Conservation (phyloP, 2,113 vertebrate genomes). For the Lucifuga dentata region DNA sequence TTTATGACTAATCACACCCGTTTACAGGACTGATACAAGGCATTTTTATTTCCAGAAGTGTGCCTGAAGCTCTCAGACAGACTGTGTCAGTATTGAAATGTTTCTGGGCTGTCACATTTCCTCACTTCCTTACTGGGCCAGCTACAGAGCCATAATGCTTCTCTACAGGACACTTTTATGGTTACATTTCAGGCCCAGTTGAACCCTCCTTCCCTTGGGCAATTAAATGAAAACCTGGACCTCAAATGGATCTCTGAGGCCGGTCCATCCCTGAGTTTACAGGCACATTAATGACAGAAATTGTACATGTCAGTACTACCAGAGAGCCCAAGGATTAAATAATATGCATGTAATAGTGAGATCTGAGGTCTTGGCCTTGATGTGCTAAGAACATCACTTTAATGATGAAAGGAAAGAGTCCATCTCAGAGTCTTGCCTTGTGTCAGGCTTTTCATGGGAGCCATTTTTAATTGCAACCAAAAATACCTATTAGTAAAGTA, state of each 20-base stretch:
- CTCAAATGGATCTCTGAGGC: conserved; percentile 66
- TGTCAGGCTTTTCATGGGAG: conserved; percentile 72
- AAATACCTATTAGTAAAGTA: conserved; percentile 78
- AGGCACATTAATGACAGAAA: conserved; percentile 77
- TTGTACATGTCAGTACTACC: conserved; percentile 79
- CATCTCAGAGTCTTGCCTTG: conserved; percentile 59
- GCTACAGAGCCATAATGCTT: conserved; percentile 67
- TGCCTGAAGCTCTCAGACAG: conserved; percentile 69
- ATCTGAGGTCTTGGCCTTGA: conserved; percentile 77
- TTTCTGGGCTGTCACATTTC: conserved; percentile 77
- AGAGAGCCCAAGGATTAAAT: conserved; percentile 78
- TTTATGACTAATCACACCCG: conserved; percentile 86
- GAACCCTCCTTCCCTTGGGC: conserved; percentile 66
- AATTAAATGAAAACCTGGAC: conserved; percentile 80
- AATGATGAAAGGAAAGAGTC: conserved; percentile 64
- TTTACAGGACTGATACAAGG: conserved; percentile 71
- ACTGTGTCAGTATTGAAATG: conserved; percentile 79
- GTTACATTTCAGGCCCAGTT: conserved; percentile 81
- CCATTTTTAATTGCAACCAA: conserved; percentile 82
- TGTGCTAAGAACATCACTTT: conserved; percentile 78
- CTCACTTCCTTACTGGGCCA: conserved; percentile 72
- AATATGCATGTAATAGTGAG: conserved; percentile 77
- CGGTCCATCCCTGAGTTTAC: conserved; percentile 72
- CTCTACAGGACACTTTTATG: conserved; percentile 73
- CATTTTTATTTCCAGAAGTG: conserved; percentile 68